Percentiles rank a stretch among this genome's conserved stretches.
phyloP scores from a whole-genome alignment of 2,113 vertebrate genomes.

The Cheilinus undulatus region DNA sequence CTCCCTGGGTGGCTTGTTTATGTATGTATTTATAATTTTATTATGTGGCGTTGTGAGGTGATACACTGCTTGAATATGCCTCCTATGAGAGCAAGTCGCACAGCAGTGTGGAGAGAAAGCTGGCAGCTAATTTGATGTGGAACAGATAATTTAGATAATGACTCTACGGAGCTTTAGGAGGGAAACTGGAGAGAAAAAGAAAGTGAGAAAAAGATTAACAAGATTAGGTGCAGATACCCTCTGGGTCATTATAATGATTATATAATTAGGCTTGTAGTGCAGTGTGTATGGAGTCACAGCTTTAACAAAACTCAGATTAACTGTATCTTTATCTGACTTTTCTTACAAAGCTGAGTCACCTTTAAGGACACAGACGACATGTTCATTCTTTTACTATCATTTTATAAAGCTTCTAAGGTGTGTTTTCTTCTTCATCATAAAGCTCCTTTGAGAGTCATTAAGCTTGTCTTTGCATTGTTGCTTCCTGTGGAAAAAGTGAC shows the following conservation, averaged over 20 bases:
- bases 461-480: too few species aligned
- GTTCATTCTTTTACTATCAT: neutral
- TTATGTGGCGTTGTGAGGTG: slow-evolving; percentile 38
- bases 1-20: slow-evolving; percentile 53
- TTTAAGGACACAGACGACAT: neutral
- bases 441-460: too few species aligned
- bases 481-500: too few species aligned
- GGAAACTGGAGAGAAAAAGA: neutral
- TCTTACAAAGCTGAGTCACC: neutral
- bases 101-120: neutral
- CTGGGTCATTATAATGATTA: slow-evolving; percentile 28
- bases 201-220: neutral
- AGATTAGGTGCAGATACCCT: slow-evolving; percentile 25
- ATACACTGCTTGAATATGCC: slow-evolving; percentile 26
- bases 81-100: slow-evolving; percentile 13
- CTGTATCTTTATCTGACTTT: neutral
- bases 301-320: neutral
- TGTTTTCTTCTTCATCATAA: neutral
- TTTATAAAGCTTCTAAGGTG: neutral
- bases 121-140: neutral
- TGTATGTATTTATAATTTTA: slow-evolving; percentile 58
- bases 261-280: neutral
- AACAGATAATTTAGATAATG: slow-evolving; percentile 36
- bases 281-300: neutral
- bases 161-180: neutral